Percentiles rank a stretch among this genome's conserved stretches.
These are phyloP conservation scores for Melinaea menophilus DNA, from an alignment of 2,888 invertebrate species.

Conservation along the genomic window DNA sequence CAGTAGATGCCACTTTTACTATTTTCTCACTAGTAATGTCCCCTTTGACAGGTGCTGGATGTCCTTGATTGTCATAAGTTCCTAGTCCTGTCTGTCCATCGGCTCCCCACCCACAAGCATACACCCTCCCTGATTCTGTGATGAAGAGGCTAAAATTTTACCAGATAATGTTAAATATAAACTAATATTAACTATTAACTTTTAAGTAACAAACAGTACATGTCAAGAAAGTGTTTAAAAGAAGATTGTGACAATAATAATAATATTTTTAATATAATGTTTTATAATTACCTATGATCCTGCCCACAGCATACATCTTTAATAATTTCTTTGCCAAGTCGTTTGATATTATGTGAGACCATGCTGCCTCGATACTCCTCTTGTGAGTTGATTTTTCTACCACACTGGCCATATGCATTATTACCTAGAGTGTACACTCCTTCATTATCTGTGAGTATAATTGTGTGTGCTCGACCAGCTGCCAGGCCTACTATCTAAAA, in stretches of 20 bases:
- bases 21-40: constrained; percentile 91
- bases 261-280: neutral
- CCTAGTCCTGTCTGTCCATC: constrained; percentile 96
- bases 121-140: constrained; percentile 88
- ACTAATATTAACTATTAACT: neutral
- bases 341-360: constrained; percentile 81
- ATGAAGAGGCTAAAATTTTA: constrained; percentile 82
- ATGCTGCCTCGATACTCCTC: constrained; percentile 85
- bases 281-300: constrained; percentile 85
- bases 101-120: constrained; percentile 94
- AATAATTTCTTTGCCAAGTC: constrained; percentile 80
- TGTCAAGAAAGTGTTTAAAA: neutral
- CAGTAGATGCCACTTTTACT: constrained; percentile 86
- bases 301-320: constrained; percentile 89
- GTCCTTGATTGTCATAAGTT: constrained; percentile 78
- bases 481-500: constrained; percentile 71
- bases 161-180: neutral
- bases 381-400: constrained; percentile 84
- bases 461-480: constrained; percentile 93
- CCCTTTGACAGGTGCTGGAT: constrained; percentile 82
- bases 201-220: no score
- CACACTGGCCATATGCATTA: constrained; percentile 97
- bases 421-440: constrained; percentile 92
- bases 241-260: neutral
- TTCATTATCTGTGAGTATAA: constrained; percentile 86